phyloP scores from a whole-genome alignment of 1,140 invertebrate species.

The Pachyrhynchus sulphureomaculatus region DNA sequence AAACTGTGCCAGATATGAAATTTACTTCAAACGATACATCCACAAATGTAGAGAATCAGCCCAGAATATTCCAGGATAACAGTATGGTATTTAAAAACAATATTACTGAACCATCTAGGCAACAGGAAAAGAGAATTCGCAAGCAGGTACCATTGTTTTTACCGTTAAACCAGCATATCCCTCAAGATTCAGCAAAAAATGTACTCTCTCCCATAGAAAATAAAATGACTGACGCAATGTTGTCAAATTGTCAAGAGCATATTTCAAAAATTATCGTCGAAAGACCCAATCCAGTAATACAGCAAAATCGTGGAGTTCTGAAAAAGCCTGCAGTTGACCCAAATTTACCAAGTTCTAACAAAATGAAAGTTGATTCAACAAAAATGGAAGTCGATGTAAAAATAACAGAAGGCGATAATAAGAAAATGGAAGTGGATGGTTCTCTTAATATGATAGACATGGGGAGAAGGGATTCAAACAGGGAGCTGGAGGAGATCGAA shows the following conservation, averaged over 20 bases:
- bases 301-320: background rate
- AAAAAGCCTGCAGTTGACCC: slow-evolving; percentile 7
- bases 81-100: no score
- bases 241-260: slow-evolving; percentile 53
- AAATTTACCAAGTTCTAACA: background rate
- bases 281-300: background rate
- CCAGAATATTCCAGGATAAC: background rate
- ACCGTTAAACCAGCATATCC: slow-evolving; percentile 4
- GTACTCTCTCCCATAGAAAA: slow-evolving; percentile 36
- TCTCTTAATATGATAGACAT: slow-evolving; percentile 15
- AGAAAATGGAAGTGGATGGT: slow-evolving; percentile 26
- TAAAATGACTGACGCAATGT: slow-evolving; percentile 56
- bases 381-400: background rate
- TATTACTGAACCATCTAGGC: no score
- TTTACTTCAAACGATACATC: no score
- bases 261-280: slow-evolving; percentile 21
- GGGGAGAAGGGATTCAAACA: slow-evolving; percentile 40
- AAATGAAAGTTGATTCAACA: background rate
- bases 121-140: background rate
- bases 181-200: background rate
- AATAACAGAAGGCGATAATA: background rate
- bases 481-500: slow-evolving; percentile 43
- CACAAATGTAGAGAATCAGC: no score
- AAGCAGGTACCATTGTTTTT: slow-evolving; percentile 15
- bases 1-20: no score